These are phyloP conservation scores for Chionodraco myersi DNA, from an alignment of 2,113 vertebrate genomes.

Conservation along the genomic window DNA sequence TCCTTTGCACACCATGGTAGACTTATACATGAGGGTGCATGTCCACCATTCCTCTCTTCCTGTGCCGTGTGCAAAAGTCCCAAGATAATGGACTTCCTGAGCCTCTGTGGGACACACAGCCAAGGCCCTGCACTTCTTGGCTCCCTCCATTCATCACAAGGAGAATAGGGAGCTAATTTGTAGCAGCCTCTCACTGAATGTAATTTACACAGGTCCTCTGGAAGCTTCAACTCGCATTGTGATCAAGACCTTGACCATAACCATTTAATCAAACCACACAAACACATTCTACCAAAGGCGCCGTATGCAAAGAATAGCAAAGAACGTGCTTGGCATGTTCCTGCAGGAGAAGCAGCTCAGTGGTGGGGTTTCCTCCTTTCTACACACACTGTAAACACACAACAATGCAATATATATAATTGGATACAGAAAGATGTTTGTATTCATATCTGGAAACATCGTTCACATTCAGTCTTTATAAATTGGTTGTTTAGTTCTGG, in stretches of 20 bases:
- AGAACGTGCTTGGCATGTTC: slow-evolving; percentile 46
- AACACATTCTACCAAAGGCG: slow-evolving; percentile 45
- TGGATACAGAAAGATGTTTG: not conserved
- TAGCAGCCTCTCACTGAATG: slow-evolving; percentile 70
- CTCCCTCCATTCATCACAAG: slow-evolving; percentile 74
- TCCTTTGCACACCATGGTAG: slow-evolving; percentile 38
- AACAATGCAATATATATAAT: not conserved
- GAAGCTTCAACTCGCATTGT: slow-evolving; percentile 72
- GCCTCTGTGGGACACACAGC: slow-evolving; percentile 65
- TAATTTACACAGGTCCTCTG: slow-evolving; percentile 74
- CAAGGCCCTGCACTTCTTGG: slow-evolving; percentile 58
- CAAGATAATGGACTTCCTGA: slow-evolving; percentile 66
- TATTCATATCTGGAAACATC: too few species aligned
- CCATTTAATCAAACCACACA: slow-evolving; percentile 70
- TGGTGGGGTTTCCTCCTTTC: not conserved
- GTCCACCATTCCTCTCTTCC: slow-evolving; percentile 26
- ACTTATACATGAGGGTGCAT: slow-evolving; percentile 10
- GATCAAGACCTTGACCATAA: slow-evolving; percentile 64
- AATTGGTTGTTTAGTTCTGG: not conserved
- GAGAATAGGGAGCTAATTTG: slow-evolving; percentile 73
- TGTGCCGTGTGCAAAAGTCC: slow-evolving; percentile 35
- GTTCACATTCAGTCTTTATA: not conserved
- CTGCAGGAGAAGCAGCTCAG: slow-evolving; percentile 19
- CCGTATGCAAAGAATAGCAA: slow-evolving; percentile 60
- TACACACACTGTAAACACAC: slow-evolving; percentile 4